Evolutionary conservation across 2,113 vertebrate genomes (phyloP), one percentile per base, ranked within the genome.

Genomic region (Thomomys bottae): DNA sequence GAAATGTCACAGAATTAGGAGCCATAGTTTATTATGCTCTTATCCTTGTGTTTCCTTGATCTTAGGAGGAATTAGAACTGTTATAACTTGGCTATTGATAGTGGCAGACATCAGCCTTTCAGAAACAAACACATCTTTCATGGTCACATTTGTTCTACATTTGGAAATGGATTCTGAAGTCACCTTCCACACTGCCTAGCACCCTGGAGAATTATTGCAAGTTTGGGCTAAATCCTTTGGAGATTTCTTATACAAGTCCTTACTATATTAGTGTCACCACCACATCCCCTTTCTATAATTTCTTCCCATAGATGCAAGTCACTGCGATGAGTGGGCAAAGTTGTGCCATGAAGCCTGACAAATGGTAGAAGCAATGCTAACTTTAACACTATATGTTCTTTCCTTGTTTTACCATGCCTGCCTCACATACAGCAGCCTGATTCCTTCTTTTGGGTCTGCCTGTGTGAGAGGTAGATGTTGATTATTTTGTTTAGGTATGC

Each of bases 141-240:
- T 40, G 38, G 57, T 11, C 40, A 0, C 4, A 34, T 92, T 61
- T 57, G 5, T 59, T 67, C 42, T 71, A 42, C 81, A 24, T 70
- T 80, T 85, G 54, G 36, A 82, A 67, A 85, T 80, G n/a, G 68
- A 36, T 91, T 80, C 54, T 73, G 68, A 94, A 72, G 7, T 12
- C 21, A 36, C 30, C 8, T 71, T 90, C 18, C 12, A 24, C 3
- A 26, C 10, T 85, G 26, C 30, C 45, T 66, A 63, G 6, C 34
- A 68, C 26, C 34, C 57, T 92, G 21, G 80, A 87, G 54, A 75
- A 70, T 10, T 57, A 64, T 15, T 36, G 7, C 14, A 54, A 24
- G 59, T 77, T 85, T 71, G 36, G 64, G 49, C 36, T 68, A 92
- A 59, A 23, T 26, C 20, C 23, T 80, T 17, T 49, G 2, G 9